phyloP scores from a whole-genome alignment of 1,140 invertebrate species.

The Lucilia sericata region DNA sequence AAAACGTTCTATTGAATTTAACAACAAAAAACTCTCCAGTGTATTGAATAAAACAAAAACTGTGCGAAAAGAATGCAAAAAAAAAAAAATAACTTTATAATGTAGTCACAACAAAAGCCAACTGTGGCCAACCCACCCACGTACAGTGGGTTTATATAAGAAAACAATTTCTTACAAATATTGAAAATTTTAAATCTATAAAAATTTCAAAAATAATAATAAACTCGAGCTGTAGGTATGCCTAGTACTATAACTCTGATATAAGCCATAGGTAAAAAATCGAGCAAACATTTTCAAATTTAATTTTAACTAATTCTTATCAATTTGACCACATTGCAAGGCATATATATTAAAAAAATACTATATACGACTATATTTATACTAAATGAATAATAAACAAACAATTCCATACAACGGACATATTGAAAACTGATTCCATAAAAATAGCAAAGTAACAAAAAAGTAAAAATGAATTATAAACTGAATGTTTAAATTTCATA shows the following conservation, averaged over 20 bases:
- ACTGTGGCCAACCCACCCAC: not conserved
- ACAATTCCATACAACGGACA: not conserved
- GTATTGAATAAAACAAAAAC: constrained; percentile 23
- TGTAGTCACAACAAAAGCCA: constrained; percentile 18
- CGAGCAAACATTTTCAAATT: too few species aligned
- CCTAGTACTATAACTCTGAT: too few species aligned
- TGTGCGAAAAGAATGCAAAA: not conserved
- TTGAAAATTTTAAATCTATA: too few species aligned
- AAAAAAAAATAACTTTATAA: not conserved
- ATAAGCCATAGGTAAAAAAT: too few species aligned
- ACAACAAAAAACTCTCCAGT: not conserved
- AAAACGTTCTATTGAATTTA: not conserved
- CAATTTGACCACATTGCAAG: too few species aligned
- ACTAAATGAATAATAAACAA: too few species aligned
- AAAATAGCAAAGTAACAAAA: not conserved
- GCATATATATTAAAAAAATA: too few species aligned
- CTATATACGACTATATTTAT: too few species aligned
- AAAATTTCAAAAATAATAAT: too few species aligned
- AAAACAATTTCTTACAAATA: not conserved
- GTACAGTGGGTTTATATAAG: not conserved
- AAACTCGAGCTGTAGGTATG: too few species aligned
- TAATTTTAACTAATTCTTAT: too few species aligned
- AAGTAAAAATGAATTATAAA: too few species aligned
- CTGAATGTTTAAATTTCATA: not conserved
- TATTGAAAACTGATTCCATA: not conserved